A percentile compares a stretch with the other conserved stretches of the same genome.
These are phyloP conservation scores for Thaumetopoea pityocampa DNA, from an alignment of 1,140 invertebrate genomes.

Conservation along the genomic window DNA sequence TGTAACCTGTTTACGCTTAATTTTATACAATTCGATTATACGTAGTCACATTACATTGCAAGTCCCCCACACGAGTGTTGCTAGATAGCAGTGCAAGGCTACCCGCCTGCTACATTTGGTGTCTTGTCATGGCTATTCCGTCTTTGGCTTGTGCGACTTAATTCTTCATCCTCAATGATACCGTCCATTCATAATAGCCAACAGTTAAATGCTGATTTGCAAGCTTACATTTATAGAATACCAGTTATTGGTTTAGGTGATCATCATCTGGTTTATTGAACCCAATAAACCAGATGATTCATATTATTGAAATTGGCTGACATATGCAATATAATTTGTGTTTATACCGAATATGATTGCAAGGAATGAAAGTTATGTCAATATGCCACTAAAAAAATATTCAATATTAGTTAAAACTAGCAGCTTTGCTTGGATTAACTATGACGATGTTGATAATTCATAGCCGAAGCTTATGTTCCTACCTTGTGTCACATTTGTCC, in stretches of 20 bases:
- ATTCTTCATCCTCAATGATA: constrained; percentile 27
- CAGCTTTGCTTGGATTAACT: too few species aligned
- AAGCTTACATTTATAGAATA: constrained; percentile 24
- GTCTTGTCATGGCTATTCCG: constrained; percentile 66
- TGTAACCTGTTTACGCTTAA: too few species aligned
- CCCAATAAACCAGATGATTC: constrained; percentile 50
- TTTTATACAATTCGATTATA: too few species aligned
- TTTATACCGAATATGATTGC: constrained; percentile 19
- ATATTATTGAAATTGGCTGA: constrained; percentile 30
- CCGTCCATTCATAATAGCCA: constrained; percentile 40
- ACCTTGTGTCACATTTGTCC: too few species aligned
- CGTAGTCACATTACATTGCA: too few species aligned
- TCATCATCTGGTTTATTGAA: too few species aligned
- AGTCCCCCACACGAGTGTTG: constrained; percentile 35
- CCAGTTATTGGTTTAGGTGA: constrained; percentile 35
- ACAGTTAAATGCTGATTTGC: constrained; percentile 29
- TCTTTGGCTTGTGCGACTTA: constrained; percentile 34
- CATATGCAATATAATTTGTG: constrained; percentile 5
- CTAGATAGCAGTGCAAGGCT: constrained; percentile 66
- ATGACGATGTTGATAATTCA: too few species aligned
- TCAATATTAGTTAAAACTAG: too few species aligned
- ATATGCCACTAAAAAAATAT: constrained; percentile 6
- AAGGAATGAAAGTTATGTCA: constrained; percentile 27
- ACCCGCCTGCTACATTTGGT: constrained; percentile 68
- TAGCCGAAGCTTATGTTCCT: too few species aligned